A percentile compares a stretch with the other conserved stretches of the same genome.
These are phyloP conservation scores for Athalia rosae DNA, from an alignment of 2,888 invertebrate genomes.

Conservation along the genomic window DNA sequence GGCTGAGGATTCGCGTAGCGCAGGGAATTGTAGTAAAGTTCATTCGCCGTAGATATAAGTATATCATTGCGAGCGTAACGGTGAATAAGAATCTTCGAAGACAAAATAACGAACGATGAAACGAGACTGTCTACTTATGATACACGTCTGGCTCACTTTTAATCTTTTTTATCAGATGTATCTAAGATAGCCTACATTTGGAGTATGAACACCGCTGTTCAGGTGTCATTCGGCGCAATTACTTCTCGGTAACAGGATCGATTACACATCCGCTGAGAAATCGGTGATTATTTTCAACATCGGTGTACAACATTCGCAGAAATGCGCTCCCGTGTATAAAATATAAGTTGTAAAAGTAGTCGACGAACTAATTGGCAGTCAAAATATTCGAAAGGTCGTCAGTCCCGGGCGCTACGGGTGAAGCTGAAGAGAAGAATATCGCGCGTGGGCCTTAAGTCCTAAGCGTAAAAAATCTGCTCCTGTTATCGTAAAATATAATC, in stretches of 20 bases:
- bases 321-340: not conserved
- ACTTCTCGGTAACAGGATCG: not conserved
- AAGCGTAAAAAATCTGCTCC: constrained; percentile 44
- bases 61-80: constrained; percentile 15
- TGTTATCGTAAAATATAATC: constrained; percentile 56
- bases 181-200: not conserved
- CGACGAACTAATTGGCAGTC: constrained; percentile 30
- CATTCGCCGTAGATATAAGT: not conserved
- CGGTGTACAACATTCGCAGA: not conserved
- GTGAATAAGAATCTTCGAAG: not conserved
- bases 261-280: not conserved
- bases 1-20: constrained; percentile 10
- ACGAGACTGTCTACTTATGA: not conserved
- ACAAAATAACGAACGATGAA: constrained; percentile 11
- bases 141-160: not conserved
- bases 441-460: constrained; percentile 22
- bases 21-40: constrained; percentile 18
- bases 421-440: not conserved
- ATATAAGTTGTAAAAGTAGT: constrained; percentile 12
- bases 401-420: not conserved
- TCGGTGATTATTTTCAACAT: not conserved
- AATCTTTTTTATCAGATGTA: not conserved
- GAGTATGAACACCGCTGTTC: constrained; percentile 2
- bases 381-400: constrained; percentile 31
- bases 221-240: constrained; percentile 1